phyloP scores from a whole-genome alignment of 2,888 invertebrate genomes.

The Prosopocoilus inquinatus region DNA sequence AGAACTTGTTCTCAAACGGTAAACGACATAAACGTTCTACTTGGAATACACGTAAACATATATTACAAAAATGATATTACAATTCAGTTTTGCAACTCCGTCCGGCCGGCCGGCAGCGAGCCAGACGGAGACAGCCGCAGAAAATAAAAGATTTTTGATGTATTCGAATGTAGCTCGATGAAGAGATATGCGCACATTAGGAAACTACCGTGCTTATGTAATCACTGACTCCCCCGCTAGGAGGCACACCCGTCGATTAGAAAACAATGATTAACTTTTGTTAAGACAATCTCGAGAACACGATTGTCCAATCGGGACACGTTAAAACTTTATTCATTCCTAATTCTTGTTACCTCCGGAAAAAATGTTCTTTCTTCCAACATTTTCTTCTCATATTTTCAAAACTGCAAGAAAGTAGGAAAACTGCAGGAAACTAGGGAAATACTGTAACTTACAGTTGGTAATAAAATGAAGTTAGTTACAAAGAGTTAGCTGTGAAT shows the following conservation, averaged over 20 bases:
- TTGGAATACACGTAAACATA: slow-evolving; percentile 1
- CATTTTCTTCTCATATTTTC: neutral
- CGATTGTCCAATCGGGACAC: slow-evolving; percentile 8
- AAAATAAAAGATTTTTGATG: slow-evolving; percentile 4
- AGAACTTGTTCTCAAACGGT: slow-evolving; percentile 23
- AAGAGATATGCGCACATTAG: slow-evolving; percentile 7
- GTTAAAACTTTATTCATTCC: slow-evolving; percentile 11
- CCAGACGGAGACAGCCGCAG: neutral
- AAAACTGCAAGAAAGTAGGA: neutral
- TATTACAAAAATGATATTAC: slow-evolving; percentile 1
- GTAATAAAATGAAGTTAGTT: no score
- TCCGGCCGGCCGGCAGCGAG: neutral
- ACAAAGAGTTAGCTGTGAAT: no score
- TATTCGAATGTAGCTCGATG: slow-evolving; percentile 3
- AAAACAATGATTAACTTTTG: slow-evolving; percentile 19
- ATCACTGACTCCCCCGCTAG: slow-evolving; percentile 15
- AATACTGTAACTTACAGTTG: no score
- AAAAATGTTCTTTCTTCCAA: no score
- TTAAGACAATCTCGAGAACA: slow-evolving; percentile 12
- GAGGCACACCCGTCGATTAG: slow-evolving; percentile 19
- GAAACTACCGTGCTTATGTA: slow-evolving; percentile 11
- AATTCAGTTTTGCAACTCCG: slow-evolving; percentile 1
- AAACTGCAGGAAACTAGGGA: no score
- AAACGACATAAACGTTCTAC: slow-evolving; percentile 3
- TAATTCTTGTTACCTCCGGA: no score